A percentile compares a stretch with the other conserved stretches of the same genome.
Conservation (phyloP, 2,113 vertebrate genomes). For the Ctenomys sociabilis region DNA sequence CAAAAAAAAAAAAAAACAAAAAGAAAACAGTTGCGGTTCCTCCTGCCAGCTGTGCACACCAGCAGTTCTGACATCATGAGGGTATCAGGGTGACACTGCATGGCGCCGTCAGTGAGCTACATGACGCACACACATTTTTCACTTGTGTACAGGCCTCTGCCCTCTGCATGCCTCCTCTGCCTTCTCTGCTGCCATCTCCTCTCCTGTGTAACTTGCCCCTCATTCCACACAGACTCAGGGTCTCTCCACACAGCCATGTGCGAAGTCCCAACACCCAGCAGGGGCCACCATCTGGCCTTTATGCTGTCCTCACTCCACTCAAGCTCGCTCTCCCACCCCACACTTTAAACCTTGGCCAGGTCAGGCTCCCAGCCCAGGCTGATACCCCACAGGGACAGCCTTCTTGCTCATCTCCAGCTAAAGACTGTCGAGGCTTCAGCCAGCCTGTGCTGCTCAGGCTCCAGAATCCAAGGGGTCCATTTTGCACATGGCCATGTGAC, state of each 20-base stretch:
- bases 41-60: not conserved
- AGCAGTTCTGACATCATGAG: not conserved
- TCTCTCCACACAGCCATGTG: not conserved
- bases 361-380: not conserved
- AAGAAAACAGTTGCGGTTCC: not conserved
- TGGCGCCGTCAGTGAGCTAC: too few species aligned
- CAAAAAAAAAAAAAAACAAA: too few species aligned
- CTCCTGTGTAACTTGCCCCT: not conserved
- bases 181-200: not conserved
- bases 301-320: not conserved
- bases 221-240: not conserved
- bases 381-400: fast-evolving
- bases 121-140: not conserved
- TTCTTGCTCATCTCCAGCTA: not conserved
- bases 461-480: too few species aligned
- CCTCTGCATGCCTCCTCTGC: too few species aligned
- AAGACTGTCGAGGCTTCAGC: not conserved
- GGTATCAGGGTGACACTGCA: not conserved
- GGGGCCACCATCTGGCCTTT: not conserved
- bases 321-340: too few species aligned
- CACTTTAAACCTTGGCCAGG: not conserved
- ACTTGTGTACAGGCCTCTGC: not conserved
- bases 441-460: not conserved
- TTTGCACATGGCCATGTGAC: too few species aligned
- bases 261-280: not conserved